Percentiles rank a stretch among this genome's conserved stretches.
phyloP scores from a whole-genome alignment of 2,113 vertebrate species.

The Crotalus horridus region DNA sequence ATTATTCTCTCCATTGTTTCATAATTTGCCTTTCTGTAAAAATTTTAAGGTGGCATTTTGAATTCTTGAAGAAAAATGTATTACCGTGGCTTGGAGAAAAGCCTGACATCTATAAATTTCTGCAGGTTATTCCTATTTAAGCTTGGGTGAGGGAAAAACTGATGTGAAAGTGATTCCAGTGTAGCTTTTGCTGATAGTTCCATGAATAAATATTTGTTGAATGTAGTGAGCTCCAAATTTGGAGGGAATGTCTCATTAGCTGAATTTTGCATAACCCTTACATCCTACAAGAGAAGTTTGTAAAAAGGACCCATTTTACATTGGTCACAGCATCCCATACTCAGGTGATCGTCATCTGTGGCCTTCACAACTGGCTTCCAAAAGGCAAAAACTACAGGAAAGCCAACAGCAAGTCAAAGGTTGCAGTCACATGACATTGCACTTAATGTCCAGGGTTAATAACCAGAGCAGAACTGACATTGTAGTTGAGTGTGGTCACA shows the following conservation, averaged over 20 bases:
- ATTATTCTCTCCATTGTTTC: background rate
- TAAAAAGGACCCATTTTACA: background rate
- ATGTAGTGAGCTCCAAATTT: background rate
- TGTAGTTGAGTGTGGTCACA: background rate
- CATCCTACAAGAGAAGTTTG: background rate
- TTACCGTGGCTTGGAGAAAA: background rate
- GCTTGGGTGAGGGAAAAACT: background rate
- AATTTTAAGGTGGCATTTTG: background rate
- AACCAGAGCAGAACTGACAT: background rate
- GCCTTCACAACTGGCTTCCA: background rate
- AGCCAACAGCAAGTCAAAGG: background rate
- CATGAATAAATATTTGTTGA: background rate
- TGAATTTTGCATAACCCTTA: background rate
- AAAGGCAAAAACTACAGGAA: background rate
- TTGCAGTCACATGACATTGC: background rate
- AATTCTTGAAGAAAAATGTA: background rate
- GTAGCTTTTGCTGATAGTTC: background rate
- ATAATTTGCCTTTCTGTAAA: background rate
- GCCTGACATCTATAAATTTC: background rate
- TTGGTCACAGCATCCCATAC: background rate
- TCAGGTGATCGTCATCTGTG: background rate
- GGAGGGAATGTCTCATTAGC: background rate
- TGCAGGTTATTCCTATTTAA: background rate
- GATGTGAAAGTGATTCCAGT: background rate
- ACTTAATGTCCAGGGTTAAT: background rate